Conservation (phyloP, 92 coral and sea anemone species). For the Zoanthus sansibaricus region DNA sequence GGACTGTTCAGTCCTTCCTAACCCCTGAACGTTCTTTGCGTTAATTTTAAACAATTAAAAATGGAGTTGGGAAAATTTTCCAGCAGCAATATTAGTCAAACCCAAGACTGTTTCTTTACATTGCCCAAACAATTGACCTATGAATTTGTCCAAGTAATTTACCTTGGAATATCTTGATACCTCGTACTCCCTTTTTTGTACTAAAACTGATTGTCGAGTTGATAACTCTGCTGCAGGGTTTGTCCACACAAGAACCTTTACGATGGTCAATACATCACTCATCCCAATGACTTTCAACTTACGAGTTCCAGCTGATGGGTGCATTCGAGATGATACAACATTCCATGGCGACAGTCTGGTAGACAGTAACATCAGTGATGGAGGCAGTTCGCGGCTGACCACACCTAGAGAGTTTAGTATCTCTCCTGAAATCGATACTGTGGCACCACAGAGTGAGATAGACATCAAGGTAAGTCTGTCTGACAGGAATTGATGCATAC, state of each 20-base stretch:
- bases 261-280: constrained; percentile 92
- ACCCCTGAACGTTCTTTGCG: too few species aligned
- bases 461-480: constrained; percentile 70
- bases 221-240: constrained; percentile 70
- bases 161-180: too few species aligned
- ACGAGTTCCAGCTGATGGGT: constrained; percentile 95
- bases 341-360: constrained; percentile 69
- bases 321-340: constrained; percentile 55
- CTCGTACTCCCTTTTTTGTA: background rate
- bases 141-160: too few species aligned
- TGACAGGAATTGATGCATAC: background rate
- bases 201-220: background rate
- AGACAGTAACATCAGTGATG: constrained; percentile 84
- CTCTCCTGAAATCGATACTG: constrained; percentile 77
- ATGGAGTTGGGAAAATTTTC: too few species aligned
- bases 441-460: constrained; percentile 86
- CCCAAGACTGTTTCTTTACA: too few species aligned
- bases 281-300: constrained; percentile 94
- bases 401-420: constrained; percentile 90
- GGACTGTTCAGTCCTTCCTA: too few species aligned
- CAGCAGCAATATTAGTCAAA: too few species aligned
- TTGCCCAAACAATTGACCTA: too few species aligned
- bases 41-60: too few species aligned
- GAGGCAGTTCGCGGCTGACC: constrained; percentile 64
- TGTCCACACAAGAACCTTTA: constrained; percentile 85